Evolutionary conservation across 2,113 vertebrate genomes (phyloP), one percentile per base, ranked within the genome.

Genomic region (Gila orcuttii): DNA sequence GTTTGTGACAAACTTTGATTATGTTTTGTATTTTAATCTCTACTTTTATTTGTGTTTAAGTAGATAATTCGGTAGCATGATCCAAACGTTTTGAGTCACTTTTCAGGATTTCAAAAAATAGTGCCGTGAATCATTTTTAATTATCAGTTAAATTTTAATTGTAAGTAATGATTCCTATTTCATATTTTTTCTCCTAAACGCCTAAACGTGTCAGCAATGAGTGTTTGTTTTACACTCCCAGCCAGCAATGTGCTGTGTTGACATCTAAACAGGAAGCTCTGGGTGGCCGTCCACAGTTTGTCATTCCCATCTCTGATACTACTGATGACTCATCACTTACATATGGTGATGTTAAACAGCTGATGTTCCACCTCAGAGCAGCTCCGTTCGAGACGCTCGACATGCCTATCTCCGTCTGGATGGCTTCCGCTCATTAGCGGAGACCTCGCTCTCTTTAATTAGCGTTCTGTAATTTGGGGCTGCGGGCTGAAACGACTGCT

Each of bases 401-500:
- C 50, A 39, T 39, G 69, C 17, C 50, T 33, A 17, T 45, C 45
- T 33, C 19, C 19, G 57, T 88, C 85, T 88, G 79, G 59, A 82
- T 17, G 55, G 28, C 71, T 60, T 79, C 87, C 36, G 78, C 85
- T 90, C 66, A 85, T 85, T 86, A 79, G 73, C 59, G 19, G 45
- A 55, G 78, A 50, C 28, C 10, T 73, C 66, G 52, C 59, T 82
- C 28, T 71, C 28, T 80, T 81, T 86, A 60, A 62, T 82, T 82
- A 81, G 15, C 1, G 28, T n/a, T 36, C 52, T n/a, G 39, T 82
- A 59, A 74, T 89, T 82, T 82, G 85, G 57, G 80, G 76, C 80
- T 87, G 82, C 39, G 42, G 74, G 73, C 57, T 33, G 66, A 83
- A 83, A 15, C 62, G 74, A 83, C 36, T 33, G 36, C 83, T 83